Evolutionary conservation across 2,113 vertebrate species (phyloP), one percentile per base, ranked within the genome.

Genomic region (Hirundichthys speculiger): DNA sequence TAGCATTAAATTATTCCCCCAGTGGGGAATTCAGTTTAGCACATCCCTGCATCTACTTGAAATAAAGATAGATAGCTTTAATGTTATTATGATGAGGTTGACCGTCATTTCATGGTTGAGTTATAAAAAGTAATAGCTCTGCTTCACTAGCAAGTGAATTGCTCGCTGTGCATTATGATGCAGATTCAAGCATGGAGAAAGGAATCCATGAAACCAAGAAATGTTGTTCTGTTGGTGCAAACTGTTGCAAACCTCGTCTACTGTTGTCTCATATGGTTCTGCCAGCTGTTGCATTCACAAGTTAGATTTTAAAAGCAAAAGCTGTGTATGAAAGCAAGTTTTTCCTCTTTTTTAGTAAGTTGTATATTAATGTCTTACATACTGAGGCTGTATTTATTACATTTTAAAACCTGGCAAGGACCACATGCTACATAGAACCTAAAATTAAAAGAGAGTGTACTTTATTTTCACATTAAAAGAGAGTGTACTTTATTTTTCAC

Each of bases 41-140:
- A 82, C 77, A 77, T 80, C 69, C 22, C 43, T 18, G 15, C 51
- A 46, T 81, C 69, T 60, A 14, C 69, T 66, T 80, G 88, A 80
- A 83, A 53, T 64, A 55, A 45, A 75, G 76, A 64, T 84, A 54
- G 38, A 27, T 57, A 56, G 71, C 61, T 77, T 77, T 85, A 82
- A 86, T 75, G 77, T 66, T 68, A 66, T 82, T 76, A 82, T 69
- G 73, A 88, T 77, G 79, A 85, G 74, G 54, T 75, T 64, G 58
- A 55, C 74, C 68, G 67, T 79, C 72, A 79, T 89, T 88, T 84
- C 82, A 85, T 74, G 82, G 41, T 75, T 65, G 64, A 75, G 73
- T 77, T 71, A 70, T 30, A 79, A 77, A 86, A 80, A 79, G 49
- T 69, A 84, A 82, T 82, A 43, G 71, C 73, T 64, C 46, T 39